phyloP scores from a whole-genome alignment of 2,113 vertebrate species.

The Phasianus colchicus region DNA sequence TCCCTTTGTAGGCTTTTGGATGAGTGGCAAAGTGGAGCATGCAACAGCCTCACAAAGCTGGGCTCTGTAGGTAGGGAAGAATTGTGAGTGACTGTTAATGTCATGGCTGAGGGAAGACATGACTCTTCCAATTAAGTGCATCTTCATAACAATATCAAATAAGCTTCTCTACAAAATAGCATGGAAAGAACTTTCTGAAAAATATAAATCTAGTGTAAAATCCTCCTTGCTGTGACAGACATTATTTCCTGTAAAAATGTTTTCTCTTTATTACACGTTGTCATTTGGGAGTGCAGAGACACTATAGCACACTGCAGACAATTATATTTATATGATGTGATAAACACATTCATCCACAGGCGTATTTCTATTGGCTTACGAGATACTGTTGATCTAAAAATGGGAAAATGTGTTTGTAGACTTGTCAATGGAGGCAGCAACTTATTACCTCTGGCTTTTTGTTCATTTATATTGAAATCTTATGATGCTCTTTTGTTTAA shows the following conservation, averaged over 20 bases:
- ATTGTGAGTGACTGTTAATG: background rate
- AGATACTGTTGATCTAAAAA: slow-evolving; percentile 19
- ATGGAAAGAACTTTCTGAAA: background rate
- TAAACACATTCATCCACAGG: slow-evolving; percentile 31
- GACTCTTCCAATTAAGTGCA: background rate
- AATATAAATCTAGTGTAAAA: slow-evolving; percentile 18
- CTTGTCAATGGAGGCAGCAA: background rate
- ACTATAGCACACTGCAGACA: background rate
- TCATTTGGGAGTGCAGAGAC: slow-evolving; percentile 32
- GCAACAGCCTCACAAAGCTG: background rate
- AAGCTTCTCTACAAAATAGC: background rate
- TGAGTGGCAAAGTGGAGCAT: background rate
- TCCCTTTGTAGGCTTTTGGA: background rate
- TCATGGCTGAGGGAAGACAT: background rate
- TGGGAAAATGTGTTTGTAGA: background rate
- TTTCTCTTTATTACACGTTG: slow-evolving; percentile 15
- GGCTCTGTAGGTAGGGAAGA: background rate
- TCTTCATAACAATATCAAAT: background rate
- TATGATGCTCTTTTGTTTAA: background rate
- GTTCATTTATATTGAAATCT: background rate
- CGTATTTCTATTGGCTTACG: slow-evolving; percentile 5
- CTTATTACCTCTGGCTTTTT: background rate
- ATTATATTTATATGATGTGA: slow-evolving; percentile 7
- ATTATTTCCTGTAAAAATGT: background rate
- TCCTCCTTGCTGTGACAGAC: slow-evolving; percentile 26